phyloP scores from a whole-genome alignment of 2,888 invertebrate genomes.

The Eristalis arbustorum region DNA sequence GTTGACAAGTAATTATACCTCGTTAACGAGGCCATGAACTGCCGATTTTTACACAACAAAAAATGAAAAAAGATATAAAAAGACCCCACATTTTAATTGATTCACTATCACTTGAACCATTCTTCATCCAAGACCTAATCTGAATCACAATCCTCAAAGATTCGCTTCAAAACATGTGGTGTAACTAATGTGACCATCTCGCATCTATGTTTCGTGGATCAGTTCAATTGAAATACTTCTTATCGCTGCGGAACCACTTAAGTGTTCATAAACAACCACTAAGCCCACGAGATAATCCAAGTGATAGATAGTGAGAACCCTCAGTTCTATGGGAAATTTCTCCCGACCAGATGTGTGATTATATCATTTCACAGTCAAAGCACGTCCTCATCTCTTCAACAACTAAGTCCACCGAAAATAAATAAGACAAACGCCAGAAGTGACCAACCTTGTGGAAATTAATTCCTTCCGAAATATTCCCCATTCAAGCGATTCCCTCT shows the following conservation, averaged over 20 bases:
- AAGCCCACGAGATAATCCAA: not conserved
- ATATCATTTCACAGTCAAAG: not conserved
- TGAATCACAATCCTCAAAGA: not conserved
- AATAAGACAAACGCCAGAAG: not conserved
- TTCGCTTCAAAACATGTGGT: not conserved
- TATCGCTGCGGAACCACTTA: not conserved
- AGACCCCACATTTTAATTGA: not conserved
- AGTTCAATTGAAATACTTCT: not conserved
- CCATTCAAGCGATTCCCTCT: slow-evolving; percentile 7
- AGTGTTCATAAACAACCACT: not conserved
- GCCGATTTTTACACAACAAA: not conserved
- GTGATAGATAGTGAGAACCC: not conserved
- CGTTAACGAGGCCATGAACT: not conserved
- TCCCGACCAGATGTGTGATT: not conserved
- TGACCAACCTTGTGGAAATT: slow-evolving; percentile 1
- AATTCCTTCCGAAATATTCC: not conserved
- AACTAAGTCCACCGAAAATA: not conserved
- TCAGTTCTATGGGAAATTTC: not conserved
- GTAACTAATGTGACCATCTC: not conserved
- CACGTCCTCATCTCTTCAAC: not conserved
- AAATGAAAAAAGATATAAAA: not conserved
- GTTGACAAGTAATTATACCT: not conserved
- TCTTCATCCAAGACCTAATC: not conserved
- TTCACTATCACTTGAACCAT: not conserved
- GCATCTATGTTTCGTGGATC: not conserved